phyloP scores from a whole-genome alignment of 2,113 vertebrate species.

The Brachyhypopomus gauderio region DNA sequence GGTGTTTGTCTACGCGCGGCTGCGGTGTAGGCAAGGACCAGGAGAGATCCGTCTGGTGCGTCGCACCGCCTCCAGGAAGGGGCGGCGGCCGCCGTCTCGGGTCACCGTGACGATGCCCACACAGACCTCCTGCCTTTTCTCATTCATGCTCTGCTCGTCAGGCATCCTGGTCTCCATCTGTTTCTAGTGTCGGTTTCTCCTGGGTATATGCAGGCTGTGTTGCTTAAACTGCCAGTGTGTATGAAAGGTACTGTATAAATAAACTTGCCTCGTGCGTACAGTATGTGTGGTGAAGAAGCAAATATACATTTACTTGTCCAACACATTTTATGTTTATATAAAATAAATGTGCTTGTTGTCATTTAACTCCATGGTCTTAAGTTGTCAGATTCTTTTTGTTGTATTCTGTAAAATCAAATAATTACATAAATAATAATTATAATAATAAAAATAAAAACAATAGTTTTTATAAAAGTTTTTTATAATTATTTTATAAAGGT shows the following conservation, averaged over 20 bases:
- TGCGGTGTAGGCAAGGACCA: conserved; percentile 34
- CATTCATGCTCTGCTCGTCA: background rate
- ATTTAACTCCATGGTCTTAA: too few species aligned
- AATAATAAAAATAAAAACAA: too few species aligned
- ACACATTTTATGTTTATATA: too few species aligned
- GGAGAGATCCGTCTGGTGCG: conserved; percentile 21
- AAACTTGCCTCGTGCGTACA: background rate
- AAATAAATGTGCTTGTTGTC: too few species aligned
- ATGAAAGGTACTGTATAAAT: too few species aligned
- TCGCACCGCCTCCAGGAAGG: conserved; percentile 21
- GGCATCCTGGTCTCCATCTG: background rate
- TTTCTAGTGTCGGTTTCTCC: background rate
- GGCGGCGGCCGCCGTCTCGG: background rate
- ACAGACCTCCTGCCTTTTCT: background rate
- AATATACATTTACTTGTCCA: too few species aligned
- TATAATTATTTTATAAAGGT: too few species aligned
- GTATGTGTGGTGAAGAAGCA: background rate
- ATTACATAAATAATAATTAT: too few species aligned
- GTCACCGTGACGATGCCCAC: too few species aligned
- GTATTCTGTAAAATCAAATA: too few species aligned
- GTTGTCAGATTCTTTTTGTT: too few species aligned
- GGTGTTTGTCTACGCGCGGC: conserved; percentile 26
- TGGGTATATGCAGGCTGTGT: background rate
- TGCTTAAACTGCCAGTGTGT: background rate
- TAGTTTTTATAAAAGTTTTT: too few species aligned